Base-by-base conservation (phyloP, 2,888 invertebrate species). In the Thymelicus sylvestris region DNA sequence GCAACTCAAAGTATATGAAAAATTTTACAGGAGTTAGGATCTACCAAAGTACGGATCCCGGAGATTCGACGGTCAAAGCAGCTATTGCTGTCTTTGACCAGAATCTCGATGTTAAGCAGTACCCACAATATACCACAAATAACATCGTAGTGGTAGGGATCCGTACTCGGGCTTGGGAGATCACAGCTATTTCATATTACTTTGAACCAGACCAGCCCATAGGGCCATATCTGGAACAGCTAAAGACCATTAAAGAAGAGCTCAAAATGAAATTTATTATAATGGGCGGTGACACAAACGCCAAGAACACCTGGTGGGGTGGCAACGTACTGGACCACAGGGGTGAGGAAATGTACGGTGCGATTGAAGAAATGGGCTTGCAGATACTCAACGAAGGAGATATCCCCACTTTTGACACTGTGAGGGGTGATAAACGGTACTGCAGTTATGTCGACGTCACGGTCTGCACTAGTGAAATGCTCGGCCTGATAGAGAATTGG, bases 71-170 rank as follows among this genome's bases (percentile, higher is more conserved):
- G 24, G 72, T 74, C 8, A 74, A 74, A 24, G 72, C 72, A 10
- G 74, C 72, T 19, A 63, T 73, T 7, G 69, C 64, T 0, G 66
- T 72, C 12, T 66, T 73, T 50, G 68, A 73, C 38, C 0, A 12
- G 2, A 44, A 66, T 4, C 31, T 73, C 6, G 66, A 73, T n/a
- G 62, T 74, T 5, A 59, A 5, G 7, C 74, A 69, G 47, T 69
- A 60, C n/a, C n/a, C n/a, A n/a, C n/a, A n/a, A n/a, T n/a, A n/a
- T n/a, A n/a, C n/a, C n/a, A n/a, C n/a, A n/a, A n/a, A n/a, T n/a
- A n/a, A n/a, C n/a, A n/a, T n/a, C n/a, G n/a, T n/a, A n/a, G n/a
- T n/a, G n/a, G n/a, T n/a, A n/a, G n/a, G n/a, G n/a, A n/a, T n/a
- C n/a, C n/a, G n/a, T n/a, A n/a, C n/a, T n/a, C n/a, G n/a, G n/a